Evolutionary conservation across 1,140 invertebrate species (phyloP).

Genomic region (Zaprionus tsacasi): DNA sequence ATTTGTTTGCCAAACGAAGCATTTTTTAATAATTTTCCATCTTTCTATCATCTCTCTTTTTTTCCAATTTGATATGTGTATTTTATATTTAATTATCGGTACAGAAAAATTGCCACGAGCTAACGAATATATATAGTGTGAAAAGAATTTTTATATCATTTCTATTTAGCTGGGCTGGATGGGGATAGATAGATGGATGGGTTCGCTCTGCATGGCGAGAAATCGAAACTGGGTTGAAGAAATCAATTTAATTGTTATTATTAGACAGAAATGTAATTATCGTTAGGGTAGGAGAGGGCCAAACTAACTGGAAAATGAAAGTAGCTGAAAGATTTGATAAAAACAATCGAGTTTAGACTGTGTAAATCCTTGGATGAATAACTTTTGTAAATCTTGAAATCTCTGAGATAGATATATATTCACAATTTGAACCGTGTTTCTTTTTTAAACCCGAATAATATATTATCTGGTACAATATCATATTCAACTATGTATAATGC

Average conservation of each 20-base stretch:
- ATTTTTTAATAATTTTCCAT: conserved; percentile 36
- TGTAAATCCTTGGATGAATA: no score
- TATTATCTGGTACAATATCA: no score
- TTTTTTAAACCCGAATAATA: no score
- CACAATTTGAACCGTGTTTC: no score
- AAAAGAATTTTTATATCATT: conserved; percentile 45
- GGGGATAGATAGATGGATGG: not conserved
- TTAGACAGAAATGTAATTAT: not conserved
- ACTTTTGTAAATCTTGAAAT: no score
- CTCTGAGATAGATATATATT: no score
- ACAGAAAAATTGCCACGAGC: conserved; percentile 24
- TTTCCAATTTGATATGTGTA: conserved; percentile 9
- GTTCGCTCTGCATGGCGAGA: conserved; percentile 1
- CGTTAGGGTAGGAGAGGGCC: not conserved
- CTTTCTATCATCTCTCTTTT: not conserved
- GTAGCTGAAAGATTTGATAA: no score
- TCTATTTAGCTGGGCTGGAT: conserved; percentile 23
- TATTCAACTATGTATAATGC: no score
- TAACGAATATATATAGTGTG: conserved; percentile 62
- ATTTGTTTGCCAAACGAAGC: conserved; percentile 55
- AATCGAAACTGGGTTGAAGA: conserved; percentile 1
- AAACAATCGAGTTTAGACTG: no score
- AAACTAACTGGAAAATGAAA: not conserved
- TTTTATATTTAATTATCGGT: conserved; percentile 62
- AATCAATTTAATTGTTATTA: not conserved